Base-by-base conservation (phyloP, 2,113 vertebrate species). In the Axis porcinus region DNA sequence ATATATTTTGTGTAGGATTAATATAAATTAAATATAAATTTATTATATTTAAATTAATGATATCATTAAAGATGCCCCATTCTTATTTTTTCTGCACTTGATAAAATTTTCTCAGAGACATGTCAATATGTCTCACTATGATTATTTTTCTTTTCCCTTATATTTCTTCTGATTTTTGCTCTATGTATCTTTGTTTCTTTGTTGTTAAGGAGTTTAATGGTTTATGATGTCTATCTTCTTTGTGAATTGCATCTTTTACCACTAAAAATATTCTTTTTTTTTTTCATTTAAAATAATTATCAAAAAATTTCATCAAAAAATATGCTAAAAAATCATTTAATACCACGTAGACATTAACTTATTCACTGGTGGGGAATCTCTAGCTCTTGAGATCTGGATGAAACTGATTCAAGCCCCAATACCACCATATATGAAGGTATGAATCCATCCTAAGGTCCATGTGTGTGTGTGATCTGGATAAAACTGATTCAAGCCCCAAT, bases 331-430 rank as follows among this genome's bases (percentile, higher is more conserved):
- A 62, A 62, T 62, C 3, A 1, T 33, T 0, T 11, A 14, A 28
- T 1, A 9, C 10, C 12, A 0, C 0, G 0, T 3, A 8, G 5
- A 9, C 2, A 1, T 58, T 30, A 30, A 14, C 13, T 6, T 15
- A 5, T 27, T 16, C 3, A 62, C 21, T 12, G 0, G 12, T 40
- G 12, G 40, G 2, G 21, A 36, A 60, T 0, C 0, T 12, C 16
- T 25, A 7, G 14, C 5, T 5, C 52, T 74, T 36, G 11, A 62
- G 40, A 36, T 36, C 17, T 21, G 23, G 55, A 19, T 23, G 17
- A 88, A 40, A 36, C 14, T 33, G 45, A 6, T 7, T 36, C 7
- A 23, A 33, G 60, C 36, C 84, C 50, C 36, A 28, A 2, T 1
- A 52, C 43, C 5, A 5, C 78, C 50, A 47, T 0, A 4, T 1